Percentiles rank a stretch among this genome's conserved stretches.
Evolutionary conservation across 2,888 invertebrate genomes (phyloP).

Genomic region (Lithophane ornitopus): DNA sequence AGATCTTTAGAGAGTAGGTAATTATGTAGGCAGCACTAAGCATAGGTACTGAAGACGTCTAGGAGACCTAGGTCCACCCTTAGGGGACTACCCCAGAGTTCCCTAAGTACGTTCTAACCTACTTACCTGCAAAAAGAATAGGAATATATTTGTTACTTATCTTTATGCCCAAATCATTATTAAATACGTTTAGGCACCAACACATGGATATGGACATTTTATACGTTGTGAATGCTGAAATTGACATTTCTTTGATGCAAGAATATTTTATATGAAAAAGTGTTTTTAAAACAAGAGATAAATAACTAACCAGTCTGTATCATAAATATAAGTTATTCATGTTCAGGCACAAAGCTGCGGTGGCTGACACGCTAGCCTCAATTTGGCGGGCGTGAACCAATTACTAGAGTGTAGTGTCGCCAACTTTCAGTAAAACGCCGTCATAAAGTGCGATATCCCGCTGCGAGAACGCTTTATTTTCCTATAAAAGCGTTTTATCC

Average conservation of each 20-base stretch:
- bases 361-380: conserved; percentile 74
- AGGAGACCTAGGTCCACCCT: neutral
- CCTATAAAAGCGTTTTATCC: conserved; percentile 90
- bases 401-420: conserved; percentile 86
- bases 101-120: neutral
- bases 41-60: neutral
- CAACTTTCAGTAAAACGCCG: conserved; percentile 88
- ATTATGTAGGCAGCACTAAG: neutral
- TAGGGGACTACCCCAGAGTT: neutral
- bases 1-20: neutral
- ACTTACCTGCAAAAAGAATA: neutral
- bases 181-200: neutral
- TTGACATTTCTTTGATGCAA: conserved; percentile 12
- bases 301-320: conserved; percentile 45
- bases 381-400: conserved; percentile 85
- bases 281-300: conserved; percentile 31
- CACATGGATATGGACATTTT: neutral
- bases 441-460: conserved; percentile 89
- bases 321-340: conserved; percentile 57
- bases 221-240: conserved; percentile 8
- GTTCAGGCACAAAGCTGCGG: conserved; percentile 56
- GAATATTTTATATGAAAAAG: conserved; percentile 18
- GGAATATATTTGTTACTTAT: neutral
- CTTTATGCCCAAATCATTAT: neutral
- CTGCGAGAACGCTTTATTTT: conserved; percentile 90